phyloP scores from a whole-genome alignment of 1,140 invertebrate genomes.

The Solenopsis fugax region DNA sequence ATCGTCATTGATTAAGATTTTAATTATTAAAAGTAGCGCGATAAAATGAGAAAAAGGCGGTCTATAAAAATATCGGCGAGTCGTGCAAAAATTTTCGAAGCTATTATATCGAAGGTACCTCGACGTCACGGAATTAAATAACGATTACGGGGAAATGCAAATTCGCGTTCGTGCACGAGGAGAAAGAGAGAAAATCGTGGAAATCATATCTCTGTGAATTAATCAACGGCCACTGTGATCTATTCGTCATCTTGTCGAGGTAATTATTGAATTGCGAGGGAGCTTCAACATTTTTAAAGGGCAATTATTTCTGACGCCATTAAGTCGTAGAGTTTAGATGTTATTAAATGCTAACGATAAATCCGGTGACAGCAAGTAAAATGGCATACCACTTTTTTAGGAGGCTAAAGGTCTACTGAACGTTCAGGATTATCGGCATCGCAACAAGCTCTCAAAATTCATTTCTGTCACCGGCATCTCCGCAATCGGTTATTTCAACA shows the following conservation, averaged over 20 bases:
- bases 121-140: constrained; percentile 43
- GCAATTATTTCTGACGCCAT: constrained; percentile 14
- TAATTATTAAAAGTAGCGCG: constrained; percentile 27
- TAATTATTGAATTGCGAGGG: constrained; percentile 24
- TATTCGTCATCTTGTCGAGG: constrained; percentile 41
- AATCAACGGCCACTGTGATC: constrained; percentile 25
- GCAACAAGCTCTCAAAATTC: constrained; percentile 24
- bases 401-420: background rate
- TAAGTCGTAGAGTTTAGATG: background rate
- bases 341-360: constrained; percentile 36
- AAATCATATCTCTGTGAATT: constrained; percentile 41
- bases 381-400: background rate
- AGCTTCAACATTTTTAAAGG: constrained; percentile 52
- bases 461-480: background rate
- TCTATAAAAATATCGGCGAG: constrained; percentile 19
- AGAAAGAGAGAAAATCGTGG: constrained; percentile 8
- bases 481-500: background rate
- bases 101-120: constrained; percentile 6
- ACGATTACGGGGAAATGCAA: constrained; percentile 58
- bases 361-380: background rate
- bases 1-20: background rate
- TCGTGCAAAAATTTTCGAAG: constrained; percentile 17
- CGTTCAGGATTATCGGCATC: background rate
- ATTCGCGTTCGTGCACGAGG: constrained; percentile 29
- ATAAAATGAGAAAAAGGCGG: background rate